A percentile compares a stretch with the other conserved stretches of the same genome.
Evolutionary conservation across 2,888 invertebrate genomes (phyloP).

Genomic region (Criorhina ranunculi): DNA sequence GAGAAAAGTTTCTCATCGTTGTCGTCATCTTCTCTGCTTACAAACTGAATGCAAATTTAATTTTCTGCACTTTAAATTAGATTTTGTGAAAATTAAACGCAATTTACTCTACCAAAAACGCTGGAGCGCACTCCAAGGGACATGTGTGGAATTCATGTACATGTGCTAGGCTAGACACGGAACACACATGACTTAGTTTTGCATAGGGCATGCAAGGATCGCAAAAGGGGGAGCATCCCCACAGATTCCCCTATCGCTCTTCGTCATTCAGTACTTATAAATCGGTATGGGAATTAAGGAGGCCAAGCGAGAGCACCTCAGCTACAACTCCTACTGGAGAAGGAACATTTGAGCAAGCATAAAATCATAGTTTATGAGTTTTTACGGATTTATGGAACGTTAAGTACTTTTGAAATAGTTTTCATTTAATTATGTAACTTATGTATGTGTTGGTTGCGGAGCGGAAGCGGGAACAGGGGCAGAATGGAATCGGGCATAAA

Average conservation of each 20-base stretch:
- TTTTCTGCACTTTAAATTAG: conserved; percentile 77
- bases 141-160: conserved; percentile 54
- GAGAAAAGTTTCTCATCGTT: conserved; percentile 70
- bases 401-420: conserved; percentile 77
- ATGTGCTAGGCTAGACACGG: conserved; percentile 73
- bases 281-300: conserved; percentile 36
- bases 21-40: conserved; percentile 67
- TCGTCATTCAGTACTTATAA: conserved; percentile 47
- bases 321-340: conserved; percentile 51
- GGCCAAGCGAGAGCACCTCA: conserved; percentile 55
- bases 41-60: conserved; percentile 76
- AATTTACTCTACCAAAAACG: conserved; percentile 74
- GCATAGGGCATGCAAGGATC: conserved; percentile 58
- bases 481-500: conserved; percentile 28
- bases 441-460: conserved; percentile 54
- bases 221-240: conserved; percentile 13
- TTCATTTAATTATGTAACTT: conserved; percentile 77
- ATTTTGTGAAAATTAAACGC: conserved; percentile 77
- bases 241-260: not conserved
- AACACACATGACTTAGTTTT: conserved; percentile 63
- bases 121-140: conserved; percentile 52
- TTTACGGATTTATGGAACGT: conserved; percentile 77
- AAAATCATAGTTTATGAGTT: conserved; percentile 77
- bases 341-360: conserved; percentile 75
- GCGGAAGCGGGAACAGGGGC: conserved; percentile 6